Evolutionary conservation across 2,888 invertebrate species (phyloP).

Genomic region (Caenorhabditis sulstoni): DNA sequence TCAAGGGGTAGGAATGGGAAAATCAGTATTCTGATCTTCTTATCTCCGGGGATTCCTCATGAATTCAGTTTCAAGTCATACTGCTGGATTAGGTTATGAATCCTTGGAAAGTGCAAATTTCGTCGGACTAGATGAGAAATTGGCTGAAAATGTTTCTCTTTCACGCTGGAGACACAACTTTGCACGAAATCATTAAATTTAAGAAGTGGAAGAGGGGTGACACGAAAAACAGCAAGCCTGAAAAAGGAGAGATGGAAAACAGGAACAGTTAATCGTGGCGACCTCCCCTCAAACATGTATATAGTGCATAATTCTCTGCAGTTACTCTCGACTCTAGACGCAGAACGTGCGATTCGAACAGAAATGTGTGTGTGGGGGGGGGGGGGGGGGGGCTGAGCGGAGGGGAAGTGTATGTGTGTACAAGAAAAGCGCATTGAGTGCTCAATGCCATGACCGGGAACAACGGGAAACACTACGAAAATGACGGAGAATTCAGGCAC

Average conservation of each 20-base stretch:
- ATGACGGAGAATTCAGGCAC: constrained; percentile 41
- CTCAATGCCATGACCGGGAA: constrained; percentile 33
- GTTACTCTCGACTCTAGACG: constrained; percentile 5
- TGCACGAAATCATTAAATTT: too few species aligned
- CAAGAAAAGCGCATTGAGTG: constrained; percentile 43
- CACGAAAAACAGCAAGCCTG: background rate
- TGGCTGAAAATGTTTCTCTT: too few species aligned
- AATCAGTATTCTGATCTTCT: constrained; percentile 10
- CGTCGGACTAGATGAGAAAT: too few species aligned
- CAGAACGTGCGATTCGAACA: constrained; percentile 40
- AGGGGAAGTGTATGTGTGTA: constrained; percentile 30
- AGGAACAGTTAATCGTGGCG: background rate
- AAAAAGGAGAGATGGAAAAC: background rate
- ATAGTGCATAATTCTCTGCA: background rate
- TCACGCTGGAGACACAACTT: too few species aligned
- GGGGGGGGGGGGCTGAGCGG: too few species aligned
- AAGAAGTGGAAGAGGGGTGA: too few species aligned
- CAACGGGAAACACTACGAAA: constrained; percentile 20
- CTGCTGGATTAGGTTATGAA: constrained; percentile 5
- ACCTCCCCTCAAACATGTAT: too few species aligned
- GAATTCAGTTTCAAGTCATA: constrained; percentile 9
- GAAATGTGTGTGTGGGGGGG: constrained; percentile 1
- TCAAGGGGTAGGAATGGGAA: background rate
- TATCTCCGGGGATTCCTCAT: background rate
- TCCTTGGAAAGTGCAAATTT: background rate